Base-by-base conservation (phyloP, 1,140 invertebrate species). In the Calephelis virginiensis region DNA sequence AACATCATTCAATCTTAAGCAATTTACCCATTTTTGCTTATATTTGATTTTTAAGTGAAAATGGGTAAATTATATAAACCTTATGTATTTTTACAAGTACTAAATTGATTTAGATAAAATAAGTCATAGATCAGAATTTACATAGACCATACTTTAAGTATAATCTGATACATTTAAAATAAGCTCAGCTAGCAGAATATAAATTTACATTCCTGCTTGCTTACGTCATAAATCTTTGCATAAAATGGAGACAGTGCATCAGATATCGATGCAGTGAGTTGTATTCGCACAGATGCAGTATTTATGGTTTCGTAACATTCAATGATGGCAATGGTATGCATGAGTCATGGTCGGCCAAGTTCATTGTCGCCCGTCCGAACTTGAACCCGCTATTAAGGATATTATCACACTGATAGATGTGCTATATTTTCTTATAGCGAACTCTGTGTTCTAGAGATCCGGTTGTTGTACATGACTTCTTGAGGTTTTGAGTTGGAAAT, bases 351-450 rank as follows among this genome's bases (percentile, higher is more conserved):
- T 76, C 85, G 83, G 80, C 83, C 88, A 90, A 90, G 88, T 90
- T 90, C 88, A 90, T 88, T 90, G 88, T 90, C 88, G 86, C 75
- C 73, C 78, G 83, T 53, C 85, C 86, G 86, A 89, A 89, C 88
- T 90, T 90, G 88, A 90, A 90, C 84, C 84, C 83, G 76, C 76
- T 77, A 73, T 59, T 61, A 71, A 75, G 68, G 73, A 65, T 70
- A 72, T 69, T 64, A 73, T 65, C 70, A 69, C 74, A 80, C 76
- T 65, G 59, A 56, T 14, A 69, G 72, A 71, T 82, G 77, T 68
- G 60, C 67, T 72, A 69, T 70, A 56, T 50, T 53, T 71, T 70
- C 40, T 62, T 56, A 53, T 47, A 43, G 4, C 5, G 5, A n/a
- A 8, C 28, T 46, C 5, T 13, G 0, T 38, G 48, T 13, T 5